phyloP scores from a whole-genome alignment of 2,888 invertebrate genomes.

The Caenorhabditis sp. region DNA sequence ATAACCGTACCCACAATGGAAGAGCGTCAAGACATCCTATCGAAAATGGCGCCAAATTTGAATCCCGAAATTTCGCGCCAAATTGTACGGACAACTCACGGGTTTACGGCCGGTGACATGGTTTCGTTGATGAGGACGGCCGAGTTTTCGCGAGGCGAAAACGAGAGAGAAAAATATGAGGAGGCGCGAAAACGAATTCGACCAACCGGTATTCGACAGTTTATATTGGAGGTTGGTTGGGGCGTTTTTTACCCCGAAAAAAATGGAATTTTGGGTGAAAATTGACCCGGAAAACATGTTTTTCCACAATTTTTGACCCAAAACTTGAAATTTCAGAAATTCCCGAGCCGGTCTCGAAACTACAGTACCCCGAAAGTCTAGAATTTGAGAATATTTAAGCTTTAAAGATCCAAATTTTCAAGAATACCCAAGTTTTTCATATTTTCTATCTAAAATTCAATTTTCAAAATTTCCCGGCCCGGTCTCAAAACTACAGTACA shows the following conservation, averaged over 20 bases:
- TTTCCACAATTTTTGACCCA: no score
- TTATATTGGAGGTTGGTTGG: conserved; percentile 59
- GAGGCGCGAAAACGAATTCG: conserved; percentile 41
- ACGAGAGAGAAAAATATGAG: conserved; percentile 23
- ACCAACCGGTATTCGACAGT: conserved; percentile 67
- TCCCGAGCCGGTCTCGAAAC: no score
- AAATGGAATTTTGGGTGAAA: no score
- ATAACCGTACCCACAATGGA: conserved; percentile 44
- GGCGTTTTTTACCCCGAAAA: background rate
- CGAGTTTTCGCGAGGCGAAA: conserved; percentile 16
- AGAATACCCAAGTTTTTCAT: conserved; percentile 29
- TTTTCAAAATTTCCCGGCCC: no score
- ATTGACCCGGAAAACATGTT: no score
- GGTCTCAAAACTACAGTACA: background rate
- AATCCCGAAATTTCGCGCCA: background rate
- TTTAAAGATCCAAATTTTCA: no score
- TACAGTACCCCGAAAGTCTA: no score
- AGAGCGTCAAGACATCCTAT: conserved; percentile 52
- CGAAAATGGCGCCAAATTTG: background rate
- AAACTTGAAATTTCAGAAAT: background rate
- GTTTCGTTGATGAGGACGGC: conserved; percentile 41
- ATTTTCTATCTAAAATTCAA: conserved; percentile 36
- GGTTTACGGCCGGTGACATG: conserved; percentile 65
- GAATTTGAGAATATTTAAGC: no score
- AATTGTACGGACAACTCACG: conserved; percentile 56